Percentiles rank a stretch among this genome's conserved stretches.
phyloP scores from a whole-genome alignment of 2,888 invertebrate species.

The Hyalella azteca region DNA sequence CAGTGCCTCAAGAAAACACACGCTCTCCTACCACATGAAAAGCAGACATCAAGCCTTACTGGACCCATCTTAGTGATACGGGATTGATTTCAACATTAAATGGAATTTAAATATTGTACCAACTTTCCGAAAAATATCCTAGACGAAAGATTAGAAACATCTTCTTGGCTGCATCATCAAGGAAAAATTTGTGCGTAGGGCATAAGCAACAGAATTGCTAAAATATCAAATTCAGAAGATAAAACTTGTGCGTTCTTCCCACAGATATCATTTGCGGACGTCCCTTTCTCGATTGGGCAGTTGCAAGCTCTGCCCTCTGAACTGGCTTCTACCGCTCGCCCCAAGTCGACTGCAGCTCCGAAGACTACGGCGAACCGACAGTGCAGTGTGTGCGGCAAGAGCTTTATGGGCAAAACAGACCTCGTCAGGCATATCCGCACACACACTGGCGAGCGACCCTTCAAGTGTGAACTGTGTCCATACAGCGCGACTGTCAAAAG shows the following conservation, averaged over 20 bases:
- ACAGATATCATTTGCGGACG: conserved; percentile 14
- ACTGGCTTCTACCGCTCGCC: neutral
- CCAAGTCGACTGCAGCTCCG: neutral
- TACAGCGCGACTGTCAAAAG: conserved; percentile 37
- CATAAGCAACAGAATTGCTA: no score
- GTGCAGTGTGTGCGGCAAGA: conserved; percentile 39
- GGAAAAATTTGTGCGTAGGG: no score
- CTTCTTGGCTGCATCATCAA: no score
- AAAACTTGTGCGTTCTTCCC: conserved; percentile 1
- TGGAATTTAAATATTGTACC: no score
- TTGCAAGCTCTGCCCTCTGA: neutral
- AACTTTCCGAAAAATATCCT: no score
- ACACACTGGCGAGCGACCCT: conserved; percentile 55
- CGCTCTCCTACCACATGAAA: conserved; percentile 43
- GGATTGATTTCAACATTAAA: no score
- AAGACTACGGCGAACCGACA: neutral
- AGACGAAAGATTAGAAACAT: no score
- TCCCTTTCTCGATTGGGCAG: conserved; percentile 16
- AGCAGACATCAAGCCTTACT: conserved; percentile 39
- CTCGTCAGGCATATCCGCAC: conserved; percentile 47
- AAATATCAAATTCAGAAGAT: no score
- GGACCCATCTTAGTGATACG: no score
- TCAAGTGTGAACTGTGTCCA: conserved; percentile 39
- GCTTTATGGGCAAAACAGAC: conserved; percentile 34
- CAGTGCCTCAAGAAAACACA: conserved; percentile 37